Evolutionary conservation across 2,888 invertebrate species (phyloP).

Genomic region (Magallana nippona): DNA sequence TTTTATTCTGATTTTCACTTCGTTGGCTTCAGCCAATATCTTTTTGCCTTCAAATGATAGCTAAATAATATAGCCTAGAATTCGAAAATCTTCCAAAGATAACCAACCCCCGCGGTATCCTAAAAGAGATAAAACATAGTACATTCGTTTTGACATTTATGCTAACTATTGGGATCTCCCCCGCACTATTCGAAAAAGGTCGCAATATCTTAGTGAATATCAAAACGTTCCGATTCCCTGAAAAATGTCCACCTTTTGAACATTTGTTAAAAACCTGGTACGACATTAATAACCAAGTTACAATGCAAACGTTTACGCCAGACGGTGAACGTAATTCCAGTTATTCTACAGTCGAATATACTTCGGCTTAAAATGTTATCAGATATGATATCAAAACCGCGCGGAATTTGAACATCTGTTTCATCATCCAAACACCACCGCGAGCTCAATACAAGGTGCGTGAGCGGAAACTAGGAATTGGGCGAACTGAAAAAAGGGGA

Average conservation of each 20-base stretch:
- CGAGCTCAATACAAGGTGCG: not conserved
- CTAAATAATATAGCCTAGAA: not conserved
- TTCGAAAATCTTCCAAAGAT: not conserved
- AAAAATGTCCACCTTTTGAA: no score
- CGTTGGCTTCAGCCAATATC: not conserved
- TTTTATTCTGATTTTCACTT: slow-evolving; percentile 26
- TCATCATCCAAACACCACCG: not conserved
- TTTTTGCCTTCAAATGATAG: not conserved
- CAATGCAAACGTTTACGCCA: no score
- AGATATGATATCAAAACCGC: slow-evolving; percentile 12
- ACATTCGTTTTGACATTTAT: not conserved
- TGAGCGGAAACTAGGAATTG: not conserved
- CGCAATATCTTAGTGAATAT: no score
- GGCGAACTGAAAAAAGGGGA: not conserved
- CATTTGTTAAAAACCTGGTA: no score
- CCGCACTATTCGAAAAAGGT: no score
- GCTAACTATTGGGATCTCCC: no score
- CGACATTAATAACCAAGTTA: no score
- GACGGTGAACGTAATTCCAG: no score
- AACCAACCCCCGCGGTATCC: not conserved
- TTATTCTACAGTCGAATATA: no score
- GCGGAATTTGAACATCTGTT: not conserved
- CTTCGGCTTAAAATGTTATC: not conserved
- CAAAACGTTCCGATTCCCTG: no score
- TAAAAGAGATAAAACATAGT: not conserved